Evolutionary conservation across 2,888 invertebrate species (phyloP).

Genomic region (Drosophila antonietae): DNA sequence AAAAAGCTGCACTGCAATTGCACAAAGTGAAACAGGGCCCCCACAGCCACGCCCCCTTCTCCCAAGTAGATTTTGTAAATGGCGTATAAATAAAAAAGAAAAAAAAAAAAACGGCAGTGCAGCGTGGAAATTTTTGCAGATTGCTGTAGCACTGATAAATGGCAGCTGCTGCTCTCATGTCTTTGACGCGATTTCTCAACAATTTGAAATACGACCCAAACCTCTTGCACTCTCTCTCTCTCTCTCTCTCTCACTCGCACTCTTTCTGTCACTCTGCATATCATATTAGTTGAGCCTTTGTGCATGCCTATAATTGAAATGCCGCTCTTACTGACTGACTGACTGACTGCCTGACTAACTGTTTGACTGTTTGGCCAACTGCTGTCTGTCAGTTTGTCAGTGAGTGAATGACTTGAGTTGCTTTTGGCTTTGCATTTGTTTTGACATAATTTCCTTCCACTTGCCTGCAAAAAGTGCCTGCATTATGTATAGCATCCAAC

Average conservation of each 20-base stretch:
- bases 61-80: constrained; percentile 50
- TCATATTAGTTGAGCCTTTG: constrained; percentile 66
- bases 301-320: constrained; percentile 69
- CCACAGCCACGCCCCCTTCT: neutral
- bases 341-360: constrained; percentile 32
- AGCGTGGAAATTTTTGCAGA: constrained; percentile 56
- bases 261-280: constrained; percentile 5
- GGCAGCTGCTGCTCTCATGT: constrained; percentile 52
- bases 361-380: constrained; percentile 20
- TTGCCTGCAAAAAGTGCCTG: constrained; percentile 57
- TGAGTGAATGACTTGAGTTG: constrained; percentile 58
- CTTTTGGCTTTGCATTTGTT: constrained; percentile 60
- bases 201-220: constrained; percentile 1
- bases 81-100: constrained; percentile 53
- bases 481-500: constrained; percentile 39
- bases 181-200: constrained; percentile 43
- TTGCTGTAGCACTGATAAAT: constrained; percentile 69
- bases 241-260: neutral
- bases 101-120: constrained; percentile 11
- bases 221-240: neutral
- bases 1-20: constrained; percentile 56
- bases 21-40: constrained; percentile 36
- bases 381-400: constrained; percentile 27
- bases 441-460: constrained; percentile 77
- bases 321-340: constrained; percentile 43